phyloP scores from a whole-genome alignment of 2,797 vertebrate genomes.

The Pangasius macronema region DNA sequence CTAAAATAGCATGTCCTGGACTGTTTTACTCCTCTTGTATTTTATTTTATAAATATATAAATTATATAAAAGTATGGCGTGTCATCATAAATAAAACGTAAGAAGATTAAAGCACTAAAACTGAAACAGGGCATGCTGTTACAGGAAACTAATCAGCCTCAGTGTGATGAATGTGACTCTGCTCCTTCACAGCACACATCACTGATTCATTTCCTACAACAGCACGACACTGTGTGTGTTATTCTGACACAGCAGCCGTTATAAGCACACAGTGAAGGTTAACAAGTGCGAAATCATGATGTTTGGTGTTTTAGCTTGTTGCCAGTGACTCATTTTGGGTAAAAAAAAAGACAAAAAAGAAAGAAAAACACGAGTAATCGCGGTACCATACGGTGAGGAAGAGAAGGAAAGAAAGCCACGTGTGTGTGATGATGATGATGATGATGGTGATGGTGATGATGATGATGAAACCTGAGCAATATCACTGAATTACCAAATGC shows the following conservation, averaged over 20 bases:
- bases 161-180: not conserved
- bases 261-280: rapidly evolving
- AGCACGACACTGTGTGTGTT: not conserved
- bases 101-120: not conserved
- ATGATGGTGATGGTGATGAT: too few species aligned
- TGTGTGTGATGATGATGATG: not conserved
- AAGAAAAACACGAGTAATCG: not conserved
- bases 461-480: not conserved
- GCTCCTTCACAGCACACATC: not conserved
- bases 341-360: too few species aligned
- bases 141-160: not conserved
- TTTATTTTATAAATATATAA: too few species aligned
- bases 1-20: too few species aligned
- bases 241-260: not conserved
- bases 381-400: not conserved
- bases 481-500: not conserved
- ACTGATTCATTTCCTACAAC: not conserved
- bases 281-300: not conserved
- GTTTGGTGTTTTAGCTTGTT: not conserved
- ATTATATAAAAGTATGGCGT: not conserved
- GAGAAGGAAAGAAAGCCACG: slow-evolving; percentile 5
- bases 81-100: not conserved
- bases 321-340: not conserved
- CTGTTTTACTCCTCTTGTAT: too few species aligned
- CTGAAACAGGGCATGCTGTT: not conserved